Base-by-base conservation (phyloP, 2,113 vertebrate genomes). In the Mirounga angustirostris region DNA sequence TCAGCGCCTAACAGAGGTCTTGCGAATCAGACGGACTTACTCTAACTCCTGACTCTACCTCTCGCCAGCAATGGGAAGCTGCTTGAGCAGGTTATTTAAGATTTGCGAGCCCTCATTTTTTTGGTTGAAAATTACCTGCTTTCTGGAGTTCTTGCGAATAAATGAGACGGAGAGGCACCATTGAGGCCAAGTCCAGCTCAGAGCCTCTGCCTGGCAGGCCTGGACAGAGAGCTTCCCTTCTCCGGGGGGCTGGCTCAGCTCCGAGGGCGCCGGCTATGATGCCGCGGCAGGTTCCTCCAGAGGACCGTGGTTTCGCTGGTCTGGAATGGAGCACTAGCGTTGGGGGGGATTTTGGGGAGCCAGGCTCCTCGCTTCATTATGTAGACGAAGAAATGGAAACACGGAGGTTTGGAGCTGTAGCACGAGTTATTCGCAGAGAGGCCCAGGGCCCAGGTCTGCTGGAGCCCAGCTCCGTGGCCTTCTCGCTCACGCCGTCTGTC, bases 381-480 rank as follows among this genome's bases (percentile, higher is more conserved):
- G 46, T 26, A 36, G 91, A 33, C 15, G 63, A 94, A 78, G 58
- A 52, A 67, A 90, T 63, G 91, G 91, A 88, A 92, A 61, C 36
- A 67, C 65, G 18, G 74, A 58, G 11, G 46, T 46, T 43, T 95
- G 61, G n/a, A 90, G 80, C 26, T 21, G 7, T n/a, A 88, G 14
- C 26, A 13, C 6, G 58, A 24, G 71, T 89, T 26, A 71, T 76
- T 78, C 22, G 33, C 36, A 46, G 92, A 19, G 33, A 73, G 26
- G 33, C 13, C 36, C 0, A 18, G 8, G 82, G 79, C 46, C 24
- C 19, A 16, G 46, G 2, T 80, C 36, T 56, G 73, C 46, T 36
- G 46, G 0, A 0, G 28, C 63, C 28, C 21, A 5, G 80, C 67
- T 59, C 50, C 1, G 15, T 4, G 52, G 52, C 81, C 76, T 79